Conservation (phyloP, 2,888 invertebrate genomes). For the Anorthoa munda region DNA sequence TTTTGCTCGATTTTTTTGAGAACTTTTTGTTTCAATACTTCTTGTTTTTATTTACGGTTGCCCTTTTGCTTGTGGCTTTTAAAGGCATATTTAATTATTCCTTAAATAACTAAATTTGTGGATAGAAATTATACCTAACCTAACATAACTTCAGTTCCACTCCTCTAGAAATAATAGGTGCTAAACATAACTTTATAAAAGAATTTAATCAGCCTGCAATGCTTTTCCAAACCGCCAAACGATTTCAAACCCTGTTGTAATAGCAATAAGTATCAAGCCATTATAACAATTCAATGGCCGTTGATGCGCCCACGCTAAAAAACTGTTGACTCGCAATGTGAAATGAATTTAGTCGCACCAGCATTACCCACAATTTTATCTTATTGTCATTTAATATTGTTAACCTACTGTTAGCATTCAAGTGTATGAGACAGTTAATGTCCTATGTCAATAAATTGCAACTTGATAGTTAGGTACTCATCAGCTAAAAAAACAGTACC, state of each 20-base stretch:
- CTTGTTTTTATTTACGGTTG: neutral
- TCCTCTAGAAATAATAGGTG: constrained; percentile 15
- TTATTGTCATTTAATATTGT: constrained; percentile 66
- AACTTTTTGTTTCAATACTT: neutral
- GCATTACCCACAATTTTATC: constrained; percentile 64
- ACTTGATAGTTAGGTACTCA: constrained; percentile 28
- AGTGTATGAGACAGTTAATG: constrained; percentile 41
- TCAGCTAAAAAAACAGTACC: constrained; percentile 36
- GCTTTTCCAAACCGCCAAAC: neutral
- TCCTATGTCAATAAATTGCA: constrained; percentile 20
- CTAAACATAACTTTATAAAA: constrained; percentile 37
- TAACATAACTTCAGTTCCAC: constrained; percentile 6
- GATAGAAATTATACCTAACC: neutral
- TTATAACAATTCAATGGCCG: constrained; percentile 36
- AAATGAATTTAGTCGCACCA: constrained; percentile 66
- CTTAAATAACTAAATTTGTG: constrained; percentile 8
- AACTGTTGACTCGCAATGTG: constrained; percentile 71
- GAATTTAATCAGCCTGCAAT: constrained; percentile 41
- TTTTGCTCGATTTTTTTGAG: neutral
- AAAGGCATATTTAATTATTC: neutral
- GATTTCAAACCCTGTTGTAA: constrained; percentile 42
- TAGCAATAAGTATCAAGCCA: constrained; percentile 21
- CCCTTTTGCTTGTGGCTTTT: neutral
- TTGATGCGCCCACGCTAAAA: constrained; percentile 70
- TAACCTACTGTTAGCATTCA: constrained; percentile 26